Percentiles rank a stretch among this genome's conserved stretches.
Evolutionary conservation across 92 coral and sea anemone genomes (phyloP).

Genomic region (Actinernus sp.): DNA sequence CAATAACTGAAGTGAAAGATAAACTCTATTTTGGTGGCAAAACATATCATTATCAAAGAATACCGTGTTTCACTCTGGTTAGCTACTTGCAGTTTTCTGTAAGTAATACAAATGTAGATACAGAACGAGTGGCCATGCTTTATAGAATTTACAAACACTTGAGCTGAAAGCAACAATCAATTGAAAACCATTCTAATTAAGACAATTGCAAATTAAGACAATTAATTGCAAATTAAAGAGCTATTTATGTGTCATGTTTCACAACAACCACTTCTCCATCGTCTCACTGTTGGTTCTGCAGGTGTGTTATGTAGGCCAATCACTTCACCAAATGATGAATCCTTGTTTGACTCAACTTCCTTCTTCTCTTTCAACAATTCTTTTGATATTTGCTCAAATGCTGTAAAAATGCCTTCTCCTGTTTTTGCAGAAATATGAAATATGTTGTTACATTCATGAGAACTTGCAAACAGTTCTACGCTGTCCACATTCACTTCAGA

Average conservation of each 20-base stretch:
- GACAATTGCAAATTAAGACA: too few species aligned
- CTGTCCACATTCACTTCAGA: slow-evolving; percentile 66
- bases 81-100: too few species aligned
- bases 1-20: too few species aligned
- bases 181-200: too few species aligned
- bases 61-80: too few species aligned
- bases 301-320: slow-evolving; percentile 46
- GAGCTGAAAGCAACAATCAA: too few species aligned
- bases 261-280: slow-evolving; percentile 78
- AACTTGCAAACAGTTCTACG: slow-evolving; percentile 64
- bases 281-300: slow-evolving; percentile 58
- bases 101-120: too few species aligned
- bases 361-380: slow-evolving; percentile 24
- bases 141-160: too few species aligned
- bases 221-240: too few species aligned
- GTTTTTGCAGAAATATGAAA: slow-evolving; percentile 89
- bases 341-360: slow-evolving; percentile 6
- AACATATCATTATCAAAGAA: too few species aligned
- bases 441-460: slow-evolving; percentile 65
- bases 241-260: slow-evolving; percentile 26
- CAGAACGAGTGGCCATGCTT: too few species aligned
- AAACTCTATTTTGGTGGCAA: too few species aligned
- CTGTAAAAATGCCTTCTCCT: slow-evolving; percentile 83
- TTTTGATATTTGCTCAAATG: slow-evolving; percentile 57
- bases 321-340: slow-evolving; percentile 26